These are phyloP conservation scores for Busseola fusca DNA, from an alignment of 2,888 invertebrate species.

Conservation along the genomic window DNA sequence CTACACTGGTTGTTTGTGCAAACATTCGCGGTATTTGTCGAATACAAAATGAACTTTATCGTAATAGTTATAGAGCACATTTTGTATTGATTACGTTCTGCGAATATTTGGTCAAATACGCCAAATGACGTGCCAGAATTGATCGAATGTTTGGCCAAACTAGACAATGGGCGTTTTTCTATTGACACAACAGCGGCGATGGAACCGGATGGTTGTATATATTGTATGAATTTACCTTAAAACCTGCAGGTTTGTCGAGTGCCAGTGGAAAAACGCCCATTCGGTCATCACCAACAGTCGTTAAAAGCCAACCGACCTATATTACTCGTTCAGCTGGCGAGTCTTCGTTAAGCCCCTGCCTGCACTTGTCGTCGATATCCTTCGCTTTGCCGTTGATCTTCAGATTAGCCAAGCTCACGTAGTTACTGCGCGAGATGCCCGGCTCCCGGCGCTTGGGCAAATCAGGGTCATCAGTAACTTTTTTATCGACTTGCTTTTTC, in stretches of 20 bases:
- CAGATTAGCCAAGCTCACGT: conserved; percentile 85
- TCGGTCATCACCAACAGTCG: conserved; percentile 5
- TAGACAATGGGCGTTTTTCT: conserved; percentile 5
- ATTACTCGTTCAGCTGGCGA: conserved; percentile 77
- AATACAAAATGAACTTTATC: conserved; percentile 6
- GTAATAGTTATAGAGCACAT: neutral
- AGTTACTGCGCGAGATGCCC: conserved; percentile 84
- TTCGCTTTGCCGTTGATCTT: conserved; percentile 78
- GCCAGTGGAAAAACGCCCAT: neutral
- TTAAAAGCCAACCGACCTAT: conserved; percentile 55
- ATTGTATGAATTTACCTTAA: neutral
- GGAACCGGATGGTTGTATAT: no score
- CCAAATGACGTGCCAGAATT: conserved; percentile 7
- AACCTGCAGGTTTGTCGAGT: neutral
- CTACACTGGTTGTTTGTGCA: neutral
- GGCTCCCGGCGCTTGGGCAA: conserved; percentile 70
- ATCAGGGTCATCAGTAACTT: conserved; percentile 49
- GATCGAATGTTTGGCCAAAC: neutral
- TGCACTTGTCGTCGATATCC: conserved; percentile 67
- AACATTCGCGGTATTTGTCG: neutral
- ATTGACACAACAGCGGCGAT: neutral
- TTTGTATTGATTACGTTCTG: neutral
- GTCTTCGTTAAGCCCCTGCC: conserved; percentile 47
- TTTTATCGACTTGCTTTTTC: conserved; percentile 63
- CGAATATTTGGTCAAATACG: conserved; percentile 12